phyloP scores from a whole-genome alignment of 2,888 invertebrate species.

The Platynereis dumerilii region DNA sequence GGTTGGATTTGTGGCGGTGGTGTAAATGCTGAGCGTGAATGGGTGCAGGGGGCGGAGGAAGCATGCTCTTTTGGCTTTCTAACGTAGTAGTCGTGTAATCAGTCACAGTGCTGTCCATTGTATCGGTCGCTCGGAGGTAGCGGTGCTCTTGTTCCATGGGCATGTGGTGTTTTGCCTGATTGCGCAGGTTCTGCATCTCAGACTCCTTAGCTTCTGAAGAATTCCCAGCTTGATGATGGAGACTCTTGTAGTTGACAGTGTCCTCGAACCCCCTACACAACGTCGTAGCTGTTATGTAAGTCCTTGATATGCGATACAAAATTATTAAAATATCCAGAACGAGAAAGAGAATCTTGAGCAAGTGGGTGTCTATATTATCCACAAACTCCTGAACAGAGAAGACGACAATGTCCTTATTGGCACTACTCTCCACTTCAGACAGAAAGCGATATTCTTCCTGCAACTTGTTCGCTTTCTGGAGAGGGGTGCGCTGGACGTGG shows the following conservation, averaged over 20 bases:
- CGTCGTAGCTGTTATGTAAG: constrained; percentile 31
- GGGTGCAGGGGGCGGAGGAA: constrained; percentile 11
- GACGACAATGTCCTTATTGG: neutral
- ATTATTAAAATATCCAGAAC: constrained; percentile 33
- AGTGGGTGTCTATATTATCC: constrained; percentile 21
- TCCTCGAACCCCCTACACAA: constrained; percentile 31
- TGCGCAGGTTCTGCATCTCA: constrained; percentile 21
- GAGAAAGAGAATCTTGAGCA: constrained; percentile 36
- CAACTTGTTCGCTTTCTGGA: constrained; percentile 22
- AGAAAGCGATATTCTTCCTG: constrained; percentile 30
- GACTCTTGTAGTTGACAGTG: constrained; percentile 7
- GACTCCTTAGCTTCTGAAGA: constrained; percentile 12
- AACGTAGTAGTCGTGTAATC: constrained; percentile 22
- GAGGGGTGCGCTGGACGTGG: constrained; percentile 14
- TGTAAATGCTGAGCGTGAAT: neutral
- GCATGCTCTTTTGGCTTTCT: constrained; percentile 22
- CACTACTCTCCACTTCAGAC: constrained; percentile 7
- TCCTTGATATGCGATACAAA: constrained; percentile 32
- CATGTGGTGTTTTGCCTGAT: constrained; percentile 21
- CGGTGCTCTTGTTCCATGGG: neutral
- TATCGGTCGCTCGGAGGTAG: constrained; percentile 11
- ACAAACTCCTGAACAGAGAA: constrained; percentile 28
- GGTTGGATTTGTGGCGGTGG: neutral
- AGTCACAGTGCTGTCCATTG: constrained; percentile 12
- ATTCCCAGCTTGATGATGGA: neutral